Percentiles rank a stretch among this genome's conserved stretches.
phyloP scores from a whole-genome alignment of 2,888 invertebrate genomes.

The Tachina lurida region DNA sequence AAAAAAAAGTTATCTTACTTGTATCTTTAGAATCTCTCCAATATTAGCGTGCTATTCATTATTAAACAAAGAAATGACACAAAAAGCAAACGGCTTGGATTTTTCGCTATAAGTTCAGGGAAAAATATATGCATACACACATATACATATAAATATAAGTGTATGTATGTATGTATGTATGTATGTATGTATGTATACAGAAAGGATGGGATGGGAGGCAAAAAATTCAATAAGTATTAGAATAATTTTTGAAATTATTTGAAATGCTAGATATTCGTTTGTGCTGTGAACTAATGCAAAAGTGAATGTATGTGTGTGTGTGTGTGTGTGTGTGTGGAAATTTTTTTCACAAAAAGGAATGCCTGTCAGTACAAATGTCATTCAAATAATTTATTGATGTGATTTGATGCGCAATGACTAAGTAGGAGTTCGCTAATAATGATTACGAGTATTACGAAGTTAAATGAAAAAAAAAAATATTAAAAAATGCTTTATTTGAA shows the following conservation, averaged over 20 bases:
- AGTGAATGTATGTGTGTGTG: not conserved
- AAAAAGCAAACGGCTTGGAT: slow-evolving; percentile 50
- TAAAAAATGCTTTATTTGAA: not conserved
- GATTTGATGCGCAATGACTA: slow-evolving; percentile 67
- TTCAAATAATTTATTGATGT: slow-evolving; percentile 67
- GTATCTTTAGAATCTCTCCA: slow-evolving; percentile 58
- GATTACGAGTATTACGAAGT: slow-evolving; percentile 36
- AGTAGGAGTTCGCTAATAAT: slow-evolving; percentile 64
- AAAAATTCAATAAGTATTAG: slow-evolving; percentile 29
- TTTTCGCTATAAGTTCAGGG: slow-evolving; percentile 19
- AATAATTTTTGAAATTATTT: slow-evolving; percentile 30
- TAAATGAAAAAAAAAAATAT: not conserved
- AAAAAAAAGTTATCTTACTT: slow-evolving; percentile 6
- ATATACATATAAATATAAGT: no score
- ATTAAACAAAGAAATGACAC: slow-evolving; percentile 24
- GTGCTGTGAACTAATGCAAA: slow-evolving; percentile 3
- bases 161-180: no score
- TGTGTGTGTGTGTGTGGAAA: not conserved
- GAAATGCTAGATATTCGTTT: slow-evolving; percentile 6
- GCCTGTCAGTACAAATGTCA: slow-evolving; percentile 63
- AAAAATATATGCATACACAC: not conserved
- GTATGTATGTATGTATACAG: not conserved
- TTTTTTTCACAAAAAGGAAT: slow-evolving; percentile 24
- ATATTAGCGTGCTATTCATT: slow-evolving; percentile 63
- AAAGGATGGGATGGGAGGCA: not conserved